Conservation (phyloP, 2,888 invertebrate species). For the Plebejus argus region DNA sequence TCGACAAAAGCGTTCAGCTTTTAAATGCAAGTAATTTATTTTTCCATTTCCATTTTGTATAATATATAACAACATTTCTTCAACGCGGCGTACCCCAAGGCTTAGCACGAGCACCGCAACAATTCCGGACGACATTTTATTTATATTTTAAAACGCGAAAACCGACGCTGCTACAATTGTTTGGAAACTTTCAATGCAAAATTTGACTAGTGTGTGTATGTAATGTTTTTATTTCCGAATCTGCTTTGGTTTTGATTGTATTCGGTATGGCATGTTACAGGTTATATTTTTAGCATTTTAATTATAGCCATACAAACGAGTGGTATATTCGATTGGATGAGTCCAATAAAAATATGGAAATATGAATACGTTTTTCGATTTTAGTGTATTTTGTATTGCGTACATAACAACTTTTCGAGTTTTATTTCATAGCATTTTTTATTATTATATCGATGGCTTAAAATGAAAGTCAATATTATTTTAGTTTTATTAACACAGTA, state of each 20-base stretch:
- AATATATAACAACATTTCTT: conserved; percentile 10
- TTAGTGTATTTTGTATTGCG: conserved; percentile 20
- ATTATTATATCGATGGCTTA: too few species aligned
- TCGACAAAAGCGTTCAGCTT: conserved; percentile 9
- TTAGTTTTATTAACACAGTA: too few species aligned
- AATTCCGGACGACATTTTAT: conserved; percentile 35
- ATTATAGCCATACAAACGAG: not conserved
- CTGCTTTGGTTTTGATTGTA: conserved; percentile 10
- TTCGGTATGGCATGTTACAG: not conserved
- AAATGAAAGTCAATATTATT: too few species aligned
- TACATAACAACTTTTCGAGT: not conserved
- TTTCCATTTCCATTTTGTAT: conserved; percentile 10
- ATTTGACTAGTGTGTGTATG: not conserved
- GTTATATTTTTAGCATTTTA: conserved; percentile 13
- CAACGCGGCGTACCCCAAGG: conserved; percentile 17
- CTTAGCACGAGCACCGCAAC: conserved; percentile 27
- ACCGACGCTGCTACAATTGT: conserved; percentile 30
- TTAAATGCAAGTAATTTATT: conserved; percentile 9
- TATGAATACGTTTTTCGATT: conserved; percentile 25
- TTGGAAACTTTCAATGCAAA: not conserved
- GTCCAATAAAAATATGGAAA: conserved; percentile 28
- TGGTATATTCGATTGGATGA: conserved; percentile 8
- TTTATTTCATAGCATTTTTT: too few species aligned
- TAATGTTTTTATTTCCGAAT: conserved; percentile 19
- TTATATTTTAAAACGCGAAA: conserved; percentile 34